These are phyloP conservation scores for Altica lythri DNA, from an alignment of 2,888 invertebrate species.

Conservation along the genomic window DNA sequence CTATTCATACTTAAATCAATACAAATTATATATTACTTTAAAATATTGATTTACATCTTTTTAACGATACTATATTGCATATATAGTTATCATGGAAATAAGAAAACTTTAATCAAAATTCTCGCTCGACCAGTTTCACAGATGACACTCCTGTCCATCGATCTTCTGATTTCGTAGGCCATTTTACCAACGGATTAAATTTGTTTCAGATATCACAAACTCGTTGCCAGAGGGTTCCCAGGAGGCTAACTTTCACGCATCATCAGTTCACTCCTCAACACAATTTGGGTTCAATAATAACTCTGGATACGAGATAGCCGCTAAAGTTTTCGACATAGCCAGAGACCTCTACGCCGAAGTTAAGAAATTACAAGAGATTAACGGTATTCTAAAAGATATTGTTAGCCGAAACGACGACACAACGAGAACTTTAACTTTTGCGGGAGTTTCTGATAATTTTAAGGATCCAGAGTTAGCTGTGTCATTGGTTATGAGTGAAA, in stretches of 20 bases:
- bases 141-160: conserved; percentile 13
- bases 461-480: conserved; percentile 36
- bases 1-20: too few species aligned
- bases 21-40: too few species aligned
- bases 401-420: conserved; percentile 33
- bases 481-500: conserved; percentile 42
- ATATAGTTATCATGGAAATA: too few species aligned
- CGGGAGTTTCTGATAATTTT: conserved; percentile 36
- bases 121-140: conserved; percentile 1
- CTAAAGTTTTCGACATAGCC: conserved; percentile 37
- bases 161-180: conserved; percentile 15
- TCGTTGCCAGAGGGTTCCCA: conserved; percentile 15
- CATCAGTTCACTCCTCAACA: conserved; percentile 20
- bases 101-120: conserved; percentile 19
- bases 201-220: conserved; percentile 30
- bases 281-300: conserved; percentile 21
- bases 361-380: conserved; percentile 34
- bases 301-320: conserved; percentile 20
- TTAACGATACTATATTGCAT: too few species aligned
- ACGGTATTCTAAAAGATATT: conserved; percentile 34
- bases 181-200: conserved; percentile 27
- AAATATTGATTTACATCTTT: too few species aligned
- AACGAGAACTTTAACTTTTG: conserved; percentile 35
- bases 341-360: conserved; percentile 35
- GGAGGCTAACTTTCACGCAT: conserved; percentile 24